phyloP scores from a whole-genome alignment of 1,140 invertebrate genomes.

The Cryptotermes secundus region DNA sequence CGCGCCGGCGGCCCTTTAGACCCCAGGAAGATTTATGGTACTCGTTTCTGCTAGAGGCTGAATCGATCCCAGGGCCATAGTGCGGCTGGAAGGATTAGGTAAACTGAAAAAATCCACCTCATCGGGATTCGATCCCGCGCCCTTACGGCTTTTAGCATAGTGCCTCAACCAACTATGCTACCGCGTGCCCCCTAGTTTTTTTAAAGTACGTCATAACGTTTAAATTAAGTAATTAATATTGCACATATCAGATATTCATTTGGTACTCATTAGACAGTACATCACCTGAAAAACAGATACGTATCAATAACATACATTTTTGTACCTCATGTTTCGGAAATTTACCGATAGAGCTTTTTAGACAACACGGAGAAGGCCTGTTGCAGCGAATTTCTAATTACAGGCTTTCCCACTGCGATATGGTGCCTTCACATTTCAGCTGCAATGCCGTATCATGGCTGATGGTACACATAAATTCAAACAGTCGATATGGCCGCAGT shows the following conservation, averaged over 20 bases:
- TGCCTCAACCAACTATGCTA: no score
- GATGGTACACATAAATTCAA: neutral
- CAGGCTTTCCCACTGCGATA: neutral
- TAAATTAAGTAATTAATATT: neutral
- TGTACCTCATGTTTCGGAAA: neutral
- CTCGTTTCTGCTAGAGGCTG: no score
- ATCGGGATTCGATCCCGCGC: no score
- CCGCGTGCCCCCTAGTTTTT: no score
- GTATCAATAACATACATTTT: neutral
- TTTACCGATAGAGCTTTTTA: neutral
- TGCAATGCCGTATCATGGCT: neutral
- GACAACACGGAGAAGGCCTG: neutral
- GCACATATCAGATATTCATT: neutral
- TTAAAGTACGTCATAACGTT: neutral
- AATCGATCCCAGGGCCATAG: no score
- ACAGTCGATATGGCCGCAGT: slow-evolving; percentile 14
- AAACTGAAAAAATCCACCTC: no score
- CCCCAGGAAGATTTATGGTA: no score
- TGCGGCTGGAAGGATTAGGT: no score
- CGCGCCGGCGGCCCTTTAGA: no score
- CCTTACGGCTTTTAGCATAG: no score
- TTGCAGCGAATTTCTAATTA: neutral
- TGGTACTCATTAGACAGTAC: neutral
- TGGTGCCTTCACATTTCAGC: neutral
- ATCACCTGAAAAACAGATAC: neutral